These are phyloP conservation scores for Drosophila atripex DNA, from an alignment of 2,888 invertebrate species.

Conservation along the genomic window DNA sequence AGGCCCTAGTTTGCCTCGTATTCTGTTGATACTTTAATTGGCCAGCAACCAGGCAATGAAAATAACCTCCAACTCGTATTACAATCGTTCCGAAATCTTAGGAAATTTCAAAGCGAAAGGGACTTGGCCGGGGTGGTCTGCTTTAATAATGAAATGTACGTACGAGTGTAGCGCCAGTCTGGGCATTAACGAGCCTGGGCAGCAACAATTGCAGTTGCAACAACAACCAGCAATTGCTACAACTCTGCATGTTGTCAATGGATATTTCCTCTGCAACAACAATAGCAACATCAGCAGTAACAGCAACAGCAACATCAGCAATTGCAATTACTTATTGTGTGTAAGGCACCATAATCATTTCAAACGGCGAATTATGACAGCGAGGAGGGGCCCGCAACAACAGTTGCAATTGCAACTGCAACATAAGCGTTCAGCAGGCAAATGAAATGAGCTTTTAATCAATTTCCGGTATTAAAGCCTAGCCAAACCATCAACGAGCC, in stretches of 20 bases:
- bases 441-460: conserved; percentile 78
- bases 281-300: conserved; percentile 26
- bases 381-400: conserved; percentile 42
- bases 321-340: conserved; percentile 42
- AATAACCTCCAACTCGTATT: conserved; percentile 3
- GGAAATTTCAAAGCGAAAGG: conserved; percentile 9
- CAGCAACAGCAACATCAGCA: conserved; percentile 17
- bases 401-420: conserved; percentile 36
- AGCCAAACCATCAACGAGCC: conserved; percentile 36
- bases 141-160: conserved; percentile 17
- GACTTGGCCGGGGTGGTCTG: neutral
- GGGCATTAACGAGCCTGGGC: conserved; percentile 29
- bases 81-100: conserved; percentile 4
- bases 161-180: conserved; percentile 13
- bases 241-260: conserved; percentile 32
- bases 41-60: conserved; percentile 12
- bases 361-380: conserved; percentile 72
- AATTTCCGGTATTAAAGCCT: conserved; percentile 75
- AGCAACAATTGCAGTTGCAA: conserved; percentile 20
- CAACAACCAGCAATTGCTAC: conserved; percentile 5
- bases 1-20: neutral
- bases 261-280: conserved; percentile 41
- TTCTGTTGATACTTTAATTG: conserved; percentile 7
- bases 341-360: conserved; percentile 61
- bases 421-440: conserved; percentile 43